phyloP scores from a whole-genome alignment of 2,888 invertebrate genomes.

The Acronicta alni region DNA sequence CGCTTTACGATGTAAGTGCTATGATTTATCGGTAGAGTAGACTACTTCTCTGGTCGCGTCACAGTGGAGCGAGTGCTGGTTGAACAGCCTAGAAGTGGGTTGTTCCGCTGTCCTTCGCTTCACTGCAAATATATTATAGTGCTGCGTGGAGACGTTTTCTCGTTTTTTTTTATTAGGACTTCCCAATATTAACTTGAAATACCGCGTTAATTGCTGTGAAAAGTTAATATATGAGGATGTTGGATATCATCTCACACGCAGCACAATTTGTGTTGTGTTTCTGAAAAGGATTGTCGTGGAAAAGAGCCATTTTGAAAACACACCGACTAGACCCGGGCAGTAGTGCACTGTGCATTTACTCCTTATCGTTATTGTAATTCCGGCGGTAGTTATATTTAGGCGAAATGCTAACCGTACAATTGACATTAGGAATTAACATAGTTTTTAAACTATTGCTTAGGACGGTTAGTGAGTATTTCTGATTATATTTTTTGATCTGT shows the following conservation, averaged over 20 bases:
- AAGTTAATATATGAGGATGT: conserved; percentile 54
- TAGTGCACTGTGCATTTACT: conserved; percentile 86
- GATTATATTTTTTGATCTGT: conserved; percentile 84
- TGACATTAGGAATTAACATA: conserved; percentile 76
- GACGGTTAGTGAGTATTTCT: conserved; percentile 81
- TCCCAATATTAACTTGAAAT: conserved; percentile 51
- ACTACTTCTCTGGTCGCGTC: conserved; percentile 81
- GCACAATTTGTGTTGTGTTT: conserved; percentile 95
- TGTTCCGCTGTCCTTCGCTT: conserved; percentile 65
- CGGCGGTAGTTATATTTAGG: conserved; percentile 76
- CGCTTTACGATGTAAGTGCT: conserved; percentile 79
- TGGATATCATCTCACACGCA: conserved; percentile 70
- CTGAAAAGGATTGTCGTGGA: conserved; percentile 94
- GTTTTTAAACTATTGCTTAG: conserved; percentile 76
- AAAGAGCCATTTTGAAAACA: conserved; percentile 97
- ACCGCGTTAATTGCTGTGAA: conserved; percentile 56
- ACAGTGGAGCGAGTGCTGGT: conserved; percentile 75
- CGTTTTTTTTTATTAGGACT: conserved; percentile 44
- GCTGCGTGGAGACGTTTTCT: conserved; percentile 64
- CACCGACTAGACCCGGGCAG: conserved; percentile 91
- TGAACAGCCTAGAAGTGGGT: conserved; percentile 28
- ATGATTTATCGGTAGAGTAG: conserved; percentile 77
- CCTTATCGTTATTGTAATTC: conserved; percentile 70
- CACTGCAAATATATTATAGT: conserved; percentile 79
- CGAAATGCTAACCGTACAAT: conserved; percentile 76